Base-by-base conservation (phyloP, 2,113 vertebrate species). In the Ptychochromis oligacanthus region DNA sequence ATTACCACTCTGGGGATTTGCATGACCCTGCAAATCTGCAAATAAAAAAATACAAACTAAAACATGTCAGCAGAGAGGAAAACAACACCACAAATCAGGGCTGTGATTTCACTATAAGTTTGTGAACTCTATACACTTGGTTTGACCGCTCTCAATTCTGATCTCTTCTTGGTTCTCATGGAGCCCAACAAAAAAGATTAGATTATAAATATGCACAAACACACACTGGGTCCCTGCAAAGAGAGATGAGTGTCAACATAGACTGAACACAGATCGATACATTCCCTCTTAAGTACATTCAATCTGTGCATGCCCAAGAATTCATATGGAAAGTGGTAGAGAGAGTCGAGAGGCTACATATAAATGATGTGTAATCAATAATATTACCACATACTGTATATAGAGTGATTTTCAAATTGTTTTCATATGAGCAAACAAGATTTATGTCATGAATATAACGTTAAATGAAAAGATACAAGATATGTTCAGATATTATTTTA, bases 201-300 rank as follows among this genome's bases (percentile, higher is more conserved):
- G 24, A 82, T 72, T 60, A 86, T 79, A 81, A 70, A 84, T 86
- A 82, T 82, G 75, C 67, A 86, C 49, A 83, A 80, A 76, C 77
- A 84, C 67, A 76, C 70, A 81, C 52, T 54, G 2, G 34, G 13
- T 56, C 10, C 57, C 62, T 20, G 28, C 76, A 67, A 43, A 60
- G 64, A 81, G 36, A 64, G 70, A 74, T 38, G 70, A 75, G 54
- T 26, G 31, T 85, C 70, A 58, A 82, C 76, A 79, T 55, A 62
- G 57, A 75, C 34, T 49, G 24, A 57, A 36, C 20, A 59, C 11
- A 54, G 62, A 83, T 86, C 77, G 3, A 85, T 82, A 80, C 24
- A 3, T 59, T 59, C 43, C 58, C 20, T 49, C 77, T 74, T 72
- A 55, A 43, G 36, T 43, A 49, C 61, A 72, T 70, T 78, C 40